Conservation (phyloP, 2,797 vertebrate genomes). For the Lemur catta region DNA sequence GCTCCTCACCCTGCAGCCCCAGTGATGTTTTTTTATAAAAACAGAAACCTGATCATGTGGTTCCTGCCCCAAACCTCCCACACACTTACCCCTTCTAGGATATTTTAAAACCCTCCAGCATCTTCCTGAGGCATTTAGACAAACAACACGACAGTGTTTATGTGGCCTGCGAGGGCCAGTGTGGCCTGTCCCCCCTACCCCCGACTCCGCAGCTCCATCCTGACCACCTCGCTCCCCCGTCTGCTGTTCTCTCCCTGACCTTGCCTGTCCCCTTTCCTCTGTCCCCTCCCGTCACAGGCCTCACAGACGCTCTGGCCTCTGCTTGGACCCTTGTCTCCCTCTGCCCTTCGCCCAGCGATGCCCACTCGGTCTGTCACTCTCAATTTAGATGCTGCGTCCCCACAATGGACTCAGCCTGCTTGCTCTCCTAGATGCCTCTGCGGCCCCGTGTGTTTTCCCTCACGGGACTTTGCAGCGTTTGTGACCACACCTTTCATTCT, state of each 20-base stretch:
- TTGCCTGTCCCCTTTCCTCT: neutral
- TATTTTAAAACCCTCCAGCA: neutral
- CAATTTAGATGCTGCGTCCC: neutral
- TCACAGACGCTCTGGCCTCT: neutral
- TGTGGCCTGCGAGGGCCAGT: fast-evolving
- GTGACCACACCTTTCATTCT: neutral
- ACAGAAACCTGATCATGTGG: neutral
- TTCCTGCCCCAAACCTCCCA: neutral
- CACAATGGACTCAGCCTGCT: fast-evolving
- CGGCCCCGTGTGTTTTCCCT: neutral
- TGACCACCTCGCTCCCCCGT: neutral
- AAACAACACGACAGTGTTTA: neutral
- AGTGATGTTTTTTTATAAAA: neutral
- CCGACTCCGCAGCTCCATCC: too few relatives aligned
- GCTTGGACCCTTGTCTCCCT: too few relatives aligned
- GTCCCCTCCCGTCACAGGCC: neutral
- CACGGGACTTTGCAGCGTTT: neutral
- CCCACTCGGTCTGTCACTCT: neutral
- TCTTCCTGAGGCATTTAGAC: neutral
- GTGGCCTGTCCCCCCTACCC: too few relatives aligned
- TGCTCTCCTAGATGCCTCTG: neutral
- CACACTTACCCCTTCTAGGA: neutral
- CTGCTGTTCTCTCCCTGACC: neutral
- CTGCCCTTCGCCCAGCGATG: neutral
- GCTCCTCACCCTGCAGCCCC: neutral